Conservation (phyloP, 2,113 vertebrate species). For the Apistogramma diplotaenia region DNA sequence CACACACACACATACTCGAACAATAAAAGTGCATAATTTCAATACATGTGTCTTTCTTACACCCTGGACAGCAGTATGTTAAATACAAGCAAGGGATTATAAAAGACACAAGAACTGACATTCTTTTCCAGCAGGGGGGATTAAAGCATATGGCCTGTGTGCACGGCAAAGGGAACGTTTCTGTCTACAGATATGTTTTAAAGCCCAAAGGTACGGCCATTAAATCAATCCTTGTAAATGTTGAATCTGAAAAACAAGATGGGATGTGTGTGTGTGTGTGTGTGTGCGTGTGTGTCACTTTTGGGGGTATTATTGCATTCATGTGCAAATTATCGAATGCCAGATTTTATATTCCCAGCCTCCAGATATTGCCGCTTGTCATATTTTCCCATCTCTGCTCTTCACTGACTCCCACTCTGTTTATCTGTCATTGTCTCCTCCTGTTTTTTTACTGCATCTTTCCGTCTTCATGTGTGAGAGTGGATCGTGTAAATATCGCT, state of each 20-base stretch:
- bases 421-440: constrained; percentile 13
- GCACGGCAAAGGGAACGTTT: constrained; percentile 35
- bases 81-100: constrained; percentile 70
- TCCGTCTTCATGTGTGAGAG: background rate
- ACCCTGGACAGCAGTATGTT: constrained; percentile 35
- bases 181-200: constrained; percentile 24
- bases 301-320: constrained; percentile 32
- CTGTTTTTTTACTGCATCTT: constrained; percentile 13
- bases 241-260: constrained; percentile 26
- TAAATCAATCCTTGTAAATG: constrained; percentile 33
- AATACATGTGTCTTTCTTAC: background rate
- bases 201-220: constrained; percentile 15
- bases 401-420: constrained; percentile 25
- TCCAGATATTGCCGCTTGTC: constrained; percentile 35
- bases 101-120: constrained; percentile 37
- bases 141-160: constrained; percentile 35
- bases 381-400: constrained; percentile 19
- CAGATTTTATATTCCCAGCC: constrained; percentile 41
- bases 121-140: constrained; percentile 23
- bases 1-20: constrained; percentile 1
- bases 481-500: constrained; percentile 16
- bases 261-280: constrained; percentile 32
- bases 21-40: background rate
- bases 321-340: constrained; percentile 48
- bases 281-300: constrained; percentile 25